Percentiles rank a stretch among this genome's conserved stretches.
These are phyloP conservation scores for Thaleichthys pacificus DNA, from an alignment of 2,797 vertebrate species.

Conservation along the genomic window DNA sequence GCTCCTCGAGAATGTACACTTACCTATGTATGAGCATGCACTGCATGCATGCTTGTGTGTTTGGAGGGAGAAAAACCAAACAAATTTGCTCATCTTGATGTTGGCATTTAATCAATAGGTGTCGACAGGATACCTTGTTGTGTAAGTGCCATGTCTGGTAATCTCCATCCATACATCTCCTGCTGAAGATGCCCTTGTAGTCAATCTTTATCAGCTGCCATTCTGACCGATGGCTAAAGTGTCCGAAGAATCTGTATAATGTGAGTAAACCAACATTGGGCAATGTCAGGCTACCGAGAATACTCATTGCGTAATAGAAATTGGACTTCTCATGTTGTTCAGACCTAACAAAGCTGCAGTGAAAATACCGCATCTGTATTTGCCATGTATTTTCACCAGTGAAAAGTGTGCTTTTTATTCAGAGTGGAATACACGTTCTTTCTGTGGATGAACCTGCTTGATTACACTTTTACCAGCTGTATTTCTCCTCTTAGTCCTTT, in stretches of 20 bases:
- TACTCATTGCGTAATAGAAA: no score
- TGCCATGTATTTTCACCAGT: no score
- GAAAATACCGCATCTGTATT: no score
- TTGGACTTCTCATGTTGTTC: no score
- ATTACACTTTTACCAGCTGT: not conserved
- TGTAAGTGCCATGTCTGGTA: conserved; percentile 93
- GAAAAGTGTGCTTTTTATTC: no score
- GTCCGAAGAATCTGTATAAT: conserved; percentile 87
- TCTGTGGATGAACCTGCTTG: no score
- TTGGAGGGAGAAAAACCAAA: conserved; percentile 26
- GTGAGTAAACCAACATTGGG: conserved; percentile 3
- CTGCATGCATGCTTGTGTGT: conserved; percentile 5
- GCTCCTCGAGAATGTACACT: no score
- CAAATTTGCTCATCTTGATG: conserved; percentile 19
- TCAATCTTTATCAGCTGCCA: conserved; percentile 98
- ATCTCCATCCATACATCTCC: conserved; percentile 88
- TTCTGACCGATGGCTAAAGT: conserved; percentile 93
- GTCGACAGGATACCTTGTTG: conserved; percentile 83
- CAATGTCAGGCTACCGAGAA: conserved; percentile 10
- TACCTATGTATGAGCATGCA: no score
- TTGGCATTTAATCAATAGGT: conserved; percentile 39
- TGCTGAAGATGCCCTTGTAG: conserved; percentile 87
- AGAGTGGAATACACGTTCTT: no score
- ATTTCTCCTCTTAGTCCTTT: not conserved
- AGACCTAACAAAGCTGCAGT: no score